phyloP scores from a whole-genome alignment of 1,140 invertebrate genomes.

The Dinoponera quadriceps region DNA sequence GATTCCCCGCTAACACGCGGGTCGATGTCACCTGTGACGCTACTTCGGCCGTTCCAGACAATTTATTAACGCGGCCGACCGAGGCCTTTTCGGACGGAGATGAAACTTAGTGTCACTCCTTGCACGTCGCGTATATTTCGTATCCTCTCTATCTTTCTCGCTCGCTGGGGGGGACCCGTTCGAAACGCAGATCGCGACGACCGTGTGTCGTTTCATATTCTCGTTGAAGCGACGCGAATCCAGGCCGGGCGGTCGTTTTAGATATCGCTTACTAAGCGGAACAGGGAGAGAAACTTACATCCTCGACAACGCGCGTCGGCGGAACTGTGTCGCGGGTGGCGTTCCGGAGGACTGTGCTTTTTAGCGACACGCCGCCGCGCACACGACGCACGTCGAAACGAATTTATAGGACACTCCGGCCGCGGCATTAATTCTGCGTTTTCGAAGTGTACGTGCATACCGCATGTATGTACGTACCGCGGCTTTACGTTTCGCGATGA shows the following conservation, averaged over 20 bases:
- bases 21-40: slow-evolving; percentile 58
- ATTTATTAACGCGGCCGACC: slow-evolving; percentile 39
- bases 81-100: background rate
- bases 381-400: slow-evolving; percentile 21
- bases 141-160: background rate
- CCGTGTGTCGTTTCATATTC: slow-evolving; percentile 37
- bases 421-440: slow-evolving; percentile 45
- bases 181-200: slow-evolving; percentile 29
- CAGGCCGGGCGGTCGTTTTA: slow-evolving; percentile 37
- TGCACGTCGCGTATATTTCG: background rate
- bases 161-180: background rate
- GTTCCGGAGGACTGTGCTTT: slow-evolving; percentile 41
- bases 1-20: slow-evolving; percentile 61
- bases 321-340: slow-evolving; percentile 45
- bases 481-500: slow-evolving; percentile 6
- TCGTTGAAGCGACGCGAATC: slow-evolving; percentile 35
- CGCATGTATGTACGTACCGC: background rate
- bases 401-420: slow-evolving; percentile 41
- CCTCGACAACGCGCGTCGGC: background rate
- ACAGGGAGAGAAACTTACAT: slow-evolving; percentile 39
- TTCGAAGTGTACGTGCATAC: background rate
- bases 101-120: slow-evolving; percentile 25
- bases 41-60: slow-evolving; percentile 30
- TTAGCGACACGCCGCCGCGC: slow-evolving; percentile 25
- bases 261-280: slow-evolving; percentile 49